A percentile compares a stretch with the other conserved stretches of the same genome.
Evolutionary conservation across 23 tunicate genomes (phyloP).

Genomic region (Halocynthia roretzi): DNA sequence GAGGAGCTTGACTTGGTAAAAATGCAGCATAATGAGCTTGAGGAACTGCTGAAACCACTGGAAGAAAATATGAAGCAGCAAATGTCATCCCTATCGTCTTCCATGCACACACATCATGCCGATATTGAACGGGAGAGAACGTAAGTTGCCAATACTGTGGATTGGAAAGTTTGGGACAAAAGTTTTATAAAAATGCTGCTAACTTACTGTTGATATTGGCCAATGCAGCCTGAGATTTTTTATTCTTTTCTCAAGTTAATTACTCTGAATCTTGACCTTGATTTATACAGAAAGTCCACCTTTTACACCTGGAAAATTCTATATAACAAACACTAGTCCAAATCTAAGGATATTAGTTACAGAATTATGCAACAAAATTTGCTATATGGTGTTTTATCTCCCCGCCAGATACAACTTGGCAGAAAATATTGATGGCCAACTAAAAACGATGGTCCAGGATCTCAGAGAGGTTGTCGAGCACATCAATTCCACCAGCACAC

Average conservation of each 20-base stretch:
- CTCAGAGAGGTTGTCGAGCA: conserved; percentile 86
- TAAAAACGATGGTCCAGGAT: conserved; percentile 83
- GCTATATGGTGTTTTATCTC: too few relatives aligned
- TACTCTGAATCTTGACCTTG: too few relatives aligned
- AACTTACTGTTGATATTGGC: too few relatives aligned
- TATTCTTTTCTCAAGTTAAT: too few relatives aligned
- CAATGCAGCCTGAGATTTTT: too few relatives aligned
- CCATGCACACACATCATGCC: conserved; percentile 93
- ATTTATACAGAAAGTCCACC: too few relatives aligned
- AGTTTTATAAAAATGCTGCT: too few relatives aligned
- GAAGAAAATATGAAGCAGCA: conserved; percentile 67
- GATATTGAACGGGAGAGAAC: conserved; percentile 90
- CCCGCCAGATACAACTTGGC: conserved; percentile 62
- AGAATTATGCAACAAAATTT: too few relatives aligned
- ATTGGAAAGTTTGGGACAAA: background rate
- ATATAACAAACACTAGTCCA: too few relatives aligned
- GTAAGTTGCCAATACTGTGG: conserved; percentile 32
- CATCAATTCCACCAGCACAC: conserved; percentile 60
- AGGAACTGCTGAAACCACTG: conserved; percentile 63
- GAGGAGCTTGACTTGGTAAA: conserved; percentile 72
- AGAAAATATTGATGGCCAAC: conserved; percentile 79
- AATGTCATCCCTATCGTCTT: conserved; percentile 41
- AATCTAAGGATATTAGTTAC: too few relatives aligned
- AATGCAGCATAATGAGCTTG: conserved; percentile 81
- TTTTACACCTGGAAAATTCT: too few relatives aligned